Evolutionary conservation across 2,113 vertebrate genomes (phyloP).

Genomic region (Psilopogon haemacephalus): DNA sequence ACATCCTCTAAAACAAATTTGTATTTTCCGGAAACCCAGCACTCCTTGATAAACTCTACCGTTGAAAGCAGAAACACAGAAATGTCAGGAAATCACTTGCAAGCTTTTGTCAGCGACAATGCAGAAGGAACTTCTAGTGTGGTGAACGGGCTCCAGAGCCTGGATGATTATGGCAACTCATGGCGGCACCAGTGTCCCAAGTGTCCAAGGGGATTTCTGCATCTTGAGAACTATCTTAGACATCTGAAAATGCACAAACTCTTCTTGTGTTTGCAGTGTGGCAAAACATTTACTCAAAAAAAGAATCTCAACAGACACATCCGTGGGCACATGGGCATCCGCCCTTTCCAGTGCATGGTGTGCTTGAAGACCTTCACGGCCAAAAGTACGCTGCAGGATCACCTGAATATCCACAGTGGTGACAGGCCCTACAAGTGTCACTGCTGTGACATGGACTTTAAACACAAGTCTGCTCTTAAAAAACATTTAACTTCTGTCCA

Average conservation of each 20-base stretch:
- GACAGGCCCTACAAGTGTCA: conserved; percentile 80
- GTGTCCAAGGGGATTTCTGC: conserved; percentile 85
- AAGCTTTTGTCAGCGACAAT: conserved; percentile 67
- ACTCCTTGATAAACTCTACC: conserved; percentile 82
- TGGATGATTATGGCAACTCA: conserved; percentile 64
- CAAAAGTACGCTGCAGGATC: conserved; percentile 85
- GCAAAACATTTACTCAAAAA: conserved; percentile 84
- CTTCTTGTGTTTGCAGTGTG: conserved; percentile 86
- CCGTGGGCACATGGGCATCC: conserved; percentile 82
- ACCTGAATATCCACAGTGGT: conserved; percentile 86
- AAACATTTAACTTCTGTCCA: conserved; percentile 85
- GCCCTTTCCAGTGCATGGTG: conserved; percentile 86
- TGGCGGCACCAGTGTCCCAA: conserved; percentile 83
- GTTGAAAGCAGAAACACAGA: conserved; percentile 80
- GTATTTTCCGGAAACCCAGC: conserved; percentile 82
- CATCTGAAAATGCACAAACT: conserved; percentile 89
- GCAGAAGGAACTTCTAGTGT: conserved; percentile 57
- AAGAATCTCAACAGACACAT: conserved; percentile 86
- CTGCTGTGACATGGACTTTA: conserved; percentile 84
- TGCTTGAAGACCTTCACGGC: conserved; percentile 88
- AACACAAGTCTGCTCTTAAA: conserved; percentile 84
- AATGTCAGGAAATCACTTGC: conserved; percentile 66
- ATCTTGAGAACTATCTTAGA: conserved; percentile 84
- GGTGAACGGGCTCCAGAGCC: conserved; percentile 62
- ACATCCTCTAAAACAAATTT: conserved; percentile 78